A percentile compares a stretch with the other conserved stretches of the same genome.
These are phyloP conservation scores for Myodes glareolus DNA, from an alignment of 2,113 vertebrate genomes.

Conservation along the genomic window DNA sequence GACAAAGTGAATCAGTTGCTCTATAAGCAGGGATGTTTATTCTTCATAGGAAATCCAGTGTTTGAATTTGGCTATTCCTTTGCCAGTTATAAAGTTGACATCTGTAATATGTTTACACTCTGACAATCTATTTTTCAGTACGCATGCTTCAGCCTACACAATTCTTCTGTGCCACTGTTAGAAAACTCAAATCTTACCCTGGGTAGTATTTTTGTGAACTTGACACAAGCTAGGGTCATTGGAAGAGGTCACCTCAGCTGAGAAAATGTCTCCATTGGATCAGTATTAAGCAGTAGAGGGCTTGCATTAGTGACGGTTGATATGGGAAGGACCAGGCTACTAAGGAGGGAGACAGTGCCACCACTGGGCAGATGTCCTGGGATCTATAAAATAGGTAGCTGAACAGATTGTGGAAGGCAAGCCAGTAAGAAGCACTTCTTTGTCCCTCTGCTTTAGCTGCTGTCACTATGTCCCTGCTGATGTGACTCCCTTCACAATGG, in stretches of 20 bases:
- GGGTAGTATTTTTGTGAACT: not conserved
- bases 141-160: not conserved
- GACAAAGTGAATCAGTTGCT: not conserved
- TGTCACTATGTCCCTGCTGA: not conserved
- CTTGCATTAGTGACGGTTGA: not conserved
- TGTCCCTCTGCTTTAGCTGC: not conserved
- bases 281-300: not conserved
- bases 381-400: not conserved
- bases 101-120: not conserved
- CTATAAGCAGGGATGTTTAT: not conserved
- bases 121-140: not conserved
- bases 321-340: not conserved
- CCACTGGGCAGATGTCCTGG: not conserved
- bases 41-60: not conserved
- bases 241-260: not conserved
- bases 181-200: not conserved
- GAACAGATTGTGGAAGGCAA: not conserved
- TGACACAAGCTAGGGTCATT: not conserved
- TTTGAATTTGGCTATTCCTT: conserved; percentile 10
- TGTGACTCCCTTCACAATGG: not conserved
- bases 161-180: not conserved
- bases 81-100: not conserved
- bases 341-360: not conserved
- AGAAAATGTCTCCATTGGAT: not conserved
- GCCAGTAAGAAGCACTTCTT: not conserved